phyloP scores from a whole-genome alignment of 1,140 invertebrate species.

The Euura lappo region DNA sequence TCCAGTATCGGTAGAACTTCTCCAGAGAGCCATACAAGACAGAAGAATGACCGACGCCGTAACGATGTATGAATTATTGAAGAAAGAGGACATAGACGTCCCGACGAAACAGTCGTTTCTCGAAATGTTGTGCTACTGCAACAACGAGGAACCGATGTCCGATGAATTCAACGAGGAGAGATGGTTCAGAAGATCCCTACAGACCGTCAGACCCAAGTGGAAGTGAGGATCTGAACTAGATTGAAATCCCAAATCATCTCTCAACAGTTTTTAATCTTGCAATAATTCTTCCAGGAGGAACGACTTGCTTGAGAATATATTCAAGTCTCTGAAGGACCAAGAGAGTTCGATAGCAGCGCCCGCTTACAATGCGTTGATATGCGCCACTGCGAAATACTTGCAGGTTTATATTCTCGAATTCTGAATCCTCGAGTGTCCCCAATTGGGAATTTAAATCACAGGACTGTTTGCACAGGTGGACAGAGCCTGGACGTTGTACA shows the following conservation, averaged over 20 bases:
- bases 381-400: slow-evolving; percentile 66
- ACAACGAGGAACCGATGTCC: slow-evolving; percentile 69
- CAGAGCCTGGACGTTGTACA: slow-evolving; percentile 67
- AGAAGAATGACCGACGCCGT: slow-evolving; percentile 72
- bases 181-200: slow-evolving; percentile 68
- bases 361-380: slow-evolving; percentile 63
- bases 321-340: slow-evolving; percentile 51
- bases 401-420: slow-evolving; percentile 33
- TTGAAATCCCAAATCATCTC: slow-evolving; percentile 11
- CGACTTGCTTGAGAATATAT: slow-evolving; percentile 36
- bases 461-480: slow-evolving; percentile 60
- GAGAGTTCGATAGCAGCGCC: slow-evolving; percentile 49
- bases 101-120: slow-evolving; percentile 74
- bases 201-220: slow-evolving; percentile 69
- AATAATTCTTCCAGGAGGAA: slow-evolving; percentile 26
- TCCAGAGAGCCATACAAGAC: slow-evolving; percentile 70
- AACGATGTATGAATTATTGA: slow-evolving; percentile 75
- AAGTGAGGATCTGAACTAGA: slow-evolving; percentile 60
- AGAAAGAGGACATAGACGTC: slow-evolving; percentile 66
- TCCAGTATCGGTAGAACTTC: slow-evolving; percentile 69
- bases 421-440: background rate
- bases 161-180: slow-evolving; percentile 79
- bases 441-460: slow-evolving; percentile 15
- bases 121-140: slow-evolving; percentile 84
- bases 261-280: slow-evolving; percentile 15